Percentiles rank a stretch among this genome's conserved stretches.
These are phyloP conservation scores for Murina feae DNA, from an alignment of 2,113 vertebrate genomes.

Conservation along the genomic window DNA sequence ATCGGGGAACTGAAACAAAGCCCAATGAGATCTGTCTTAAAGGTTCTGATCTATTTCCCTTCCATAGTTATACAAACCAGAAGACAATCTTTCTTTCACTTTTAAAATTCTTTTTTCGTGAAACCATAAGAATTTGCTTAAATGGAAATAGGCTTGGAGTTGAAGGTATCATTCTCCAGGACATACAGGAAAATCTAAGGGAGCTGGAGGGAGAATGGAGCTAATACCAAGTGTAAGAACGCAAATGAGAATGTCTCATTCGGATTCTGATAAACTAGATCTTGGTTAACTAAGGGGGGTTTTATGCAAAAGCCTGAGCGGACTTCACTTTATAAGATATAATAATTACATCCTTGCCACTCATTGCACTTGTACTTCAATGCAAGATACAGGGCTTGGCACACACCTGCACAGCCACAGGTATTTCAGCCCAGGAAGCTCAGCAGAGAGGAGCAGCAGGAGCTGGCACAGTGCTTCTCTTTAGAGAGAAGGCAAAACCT, in stretches of 20 bases:
- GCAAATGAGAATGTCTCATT: background rate
- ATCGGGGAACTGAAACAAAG: constrained; percentile 18
- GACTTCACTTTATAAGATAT: background rate
- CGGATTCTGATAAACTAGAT: background rate
- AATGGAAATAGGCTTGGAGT: background rate
- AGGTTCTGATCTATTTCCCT: background rate
- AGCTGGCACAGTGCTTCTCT: background rate
- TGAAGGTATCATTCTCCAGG: background rate
- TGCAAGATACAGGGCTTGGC: background rate
- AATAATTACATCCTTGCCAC: background rate
- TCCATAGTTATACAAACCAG: background rate
- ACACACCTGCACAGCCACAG: background rate
- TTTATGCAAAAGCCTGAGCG: background rate
- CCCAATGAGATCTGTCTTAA: background rate
- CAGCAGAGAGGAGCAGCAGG: background rate
- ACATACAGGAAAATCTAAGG: background rate
- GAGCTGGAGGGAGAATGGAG: background rate
- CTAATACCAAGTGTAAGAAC: background rate
- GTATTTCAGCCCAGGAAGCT: background rate
- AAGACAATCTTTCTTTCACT: background rate
- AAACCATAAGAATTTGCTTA: background rate
- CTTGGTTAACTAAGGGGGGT: background rate
- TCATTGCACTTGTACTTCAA: background rate
- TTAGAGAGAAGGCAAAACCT: background rate
- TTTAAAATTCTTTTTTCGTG: background rate